Evolutionary conservation across 2,888 invertebrate species (phyloP), one percentile per base, ranked within the genome.

Genomic region (Lymantria monacha): DNA sequence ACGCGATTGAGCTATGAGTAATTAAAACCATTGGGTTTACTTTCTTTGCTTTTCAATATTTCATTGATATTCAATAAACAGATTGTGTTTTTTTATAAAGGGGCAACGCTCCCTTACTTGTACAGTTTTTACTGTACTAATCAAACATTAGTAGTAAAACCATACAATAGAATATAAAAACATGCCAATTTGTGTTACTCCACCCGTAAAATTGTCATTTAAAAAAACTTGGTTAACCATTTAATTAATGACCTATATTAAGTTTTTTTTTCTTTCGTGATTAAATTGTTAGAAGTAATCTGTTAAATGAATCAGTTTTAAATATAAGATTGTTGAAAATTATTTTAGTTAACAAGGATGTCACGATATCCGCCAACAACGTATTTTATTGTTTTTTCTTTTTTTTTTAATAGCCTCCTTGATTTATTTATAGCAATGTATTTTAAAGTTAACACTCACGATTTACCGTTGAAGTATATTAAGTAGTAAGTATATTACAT

Each of bases 201-300:
- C 77, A 72, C 80, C 76, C 90, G 85, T 87, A 81, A 85, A 88
- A 89, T 87, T 87, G 82, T 72, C 59, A 58, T 50, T 52, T 53
- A 63, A 69, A 83, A 86, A 85, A 86, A 86, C 60, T 61, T 52
- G 48, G 68, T 70, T 66, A 61, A 64, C 58, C 71, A 63, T 54
- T 70, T 77, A 79, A 81, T 83, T 78, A 81, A 69, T 75, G 72
- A 69, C 70, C 74, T 71, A 74, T 71, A 73, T 78, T 72, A 69
- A 53, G 44, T 70, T 66, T 65, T 64, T 66, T n/a, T n/a, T 15
- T 9, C 0, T 38, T 14, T 66, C 58, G 63, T 66, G 60, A 50
- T 46, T 44, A 47, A 52, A 54, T 54, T 42, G 53, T 70, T 57
- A 64, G 43, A 30, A 48, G 42, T 50, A 22, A 44, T 41, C 49